Conservation (phyloP, 2,113 vertebrate genomes). For the Lasiurus cinereus region DNA sequence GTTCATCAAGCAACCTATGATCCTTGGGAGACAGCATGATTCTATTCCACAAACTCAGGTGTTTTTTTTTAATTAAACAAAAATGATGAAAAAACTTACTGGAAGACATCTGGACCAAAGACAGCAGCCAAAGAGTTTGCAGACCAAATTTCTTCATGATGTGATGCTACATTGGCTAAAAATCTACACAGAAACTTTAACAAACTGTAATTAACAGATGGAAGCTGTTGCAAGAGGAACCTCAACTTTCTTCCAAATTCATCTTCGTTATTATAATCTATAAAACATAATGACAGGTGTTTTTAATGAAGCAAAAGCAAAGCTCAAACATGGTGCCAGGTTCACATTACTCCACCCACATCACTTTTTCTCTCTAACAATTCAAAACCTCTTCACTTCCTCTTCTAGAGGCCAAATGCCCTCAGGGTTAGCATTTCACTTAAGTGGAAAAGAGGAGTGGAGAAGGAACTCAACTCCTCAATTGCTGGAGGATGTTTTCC, state of each 20-base stretch:
- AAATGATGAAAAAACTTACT: conserved; percentile 90
- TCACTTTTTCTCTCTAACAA: conserved; percentile 68
- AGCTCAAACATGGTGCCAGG: conserved; percentile 73
- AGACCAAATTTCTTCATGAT: conserved; percentile 97
- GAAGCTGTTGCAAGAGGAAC: conserved; percentile 98
- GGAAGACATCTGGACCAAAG: conserved; percentile 98
- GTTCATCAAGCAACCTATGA: conserved; percentile 35
- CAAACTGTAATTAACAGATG: conserved; percentile 96
- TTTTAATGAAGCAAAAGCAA: conserved; percentile 73
- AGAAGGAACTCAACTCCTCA: conserved; percentile 60
- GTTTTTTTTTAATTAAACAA: conserved; percentile 39
- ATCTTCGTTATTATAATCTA: conserved; percentile 97
- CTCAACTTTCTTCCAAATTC: conserved; percentile 96
- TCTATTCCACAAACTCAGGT: conserved; percentile 23
- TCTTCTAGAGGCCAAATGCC: conserved; percentile 59
- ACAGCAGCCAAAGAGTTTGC: conserved; percentile 95
- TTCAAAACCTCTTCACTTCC: conserved; percentile 74
- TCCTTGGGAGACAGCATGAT: conserved; percentile 46
- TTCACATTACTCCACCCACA: conserved; percentile 72
- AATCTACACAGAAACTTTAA: conserved; percentile 98
- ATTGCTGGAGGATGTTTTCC: conserved; percentile 56
- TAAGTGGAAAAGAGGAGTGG: background rate
- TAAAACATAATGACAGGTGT: conserved; percentile 82
- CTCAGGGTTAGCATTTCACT: conserved; percentile 55
- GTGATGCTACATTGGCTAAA: conserved; percentile 95